phyloP scores from a whole-genome alignment of 2,888 invertebrate species.

The Drosophila merina region DNA sequence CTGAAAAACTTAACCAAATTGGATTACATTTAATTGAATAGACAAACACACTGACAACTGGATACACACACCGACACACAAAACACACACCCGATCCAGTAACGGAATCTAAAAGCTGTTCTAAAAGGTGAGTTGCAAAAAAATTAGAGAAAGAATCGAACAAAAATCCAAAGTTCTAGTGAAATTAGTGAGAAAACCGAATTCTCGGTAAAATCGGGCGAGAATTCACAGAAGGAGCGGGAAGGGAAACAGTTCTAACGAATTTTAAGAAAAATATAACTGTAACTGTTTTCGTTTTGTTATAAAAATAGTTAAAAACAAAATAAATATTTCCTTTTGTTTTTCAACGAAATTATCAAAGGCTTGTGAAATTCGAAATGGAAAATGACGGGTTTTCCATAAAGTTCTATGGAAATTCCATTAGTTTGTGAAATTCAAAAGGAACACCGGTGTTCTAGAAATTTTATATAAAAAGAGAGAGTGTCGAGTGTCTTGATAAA shows the following conservation, averaged over 20 bases:
- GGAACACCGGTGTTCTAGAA: not conserved
- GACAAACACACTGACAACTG: slow-evolving; percentile 15
- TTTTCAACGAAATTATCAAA: not conserved
- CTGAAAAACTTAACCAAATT: slow-evolving; percentile 33
- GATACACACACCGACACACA: slow-evolving; percentile 15
- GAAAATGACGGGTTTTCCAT: not conserved
- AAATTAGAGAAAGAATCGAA: not conserved
- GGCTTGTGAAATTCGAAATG: not conserved
- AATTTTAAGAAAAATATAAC: not conserved
- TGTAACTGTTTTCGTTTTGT: not conserved
- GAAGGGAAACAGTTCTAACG: not conserved
- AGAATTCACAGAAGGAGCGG: not conserved
- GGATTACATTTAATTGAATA: slow-evolving; percentile 41
- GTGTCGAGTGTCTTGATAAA: too few relatives aligned
- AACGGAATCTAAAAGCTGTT: slow-evolving; percentile 16
- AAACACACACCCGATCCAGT: slow-evolving; percentile 15
- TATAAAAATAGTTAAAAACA: not conserved
- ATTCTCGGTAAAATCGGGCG: not conserved
- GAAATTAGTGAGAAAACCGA: not conserved
- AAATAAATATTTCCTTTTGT: not conserved
- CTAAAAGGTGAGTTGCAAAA: slow-evolving; percentile 19
- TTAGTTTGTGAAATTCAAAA: not conserved
- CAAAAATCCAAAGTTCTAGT: not conserved
- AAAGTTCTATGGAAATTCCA: not conserved
- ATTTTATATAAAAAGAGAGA: too few relatives aligned